A percentile compares a stretch with the other conserved stretches of the same genome.
Evolutionary conservation across 2,797 vertebrate genomes (phyloP).

Genomic region (Coccyzus lansbergi): DNA sequence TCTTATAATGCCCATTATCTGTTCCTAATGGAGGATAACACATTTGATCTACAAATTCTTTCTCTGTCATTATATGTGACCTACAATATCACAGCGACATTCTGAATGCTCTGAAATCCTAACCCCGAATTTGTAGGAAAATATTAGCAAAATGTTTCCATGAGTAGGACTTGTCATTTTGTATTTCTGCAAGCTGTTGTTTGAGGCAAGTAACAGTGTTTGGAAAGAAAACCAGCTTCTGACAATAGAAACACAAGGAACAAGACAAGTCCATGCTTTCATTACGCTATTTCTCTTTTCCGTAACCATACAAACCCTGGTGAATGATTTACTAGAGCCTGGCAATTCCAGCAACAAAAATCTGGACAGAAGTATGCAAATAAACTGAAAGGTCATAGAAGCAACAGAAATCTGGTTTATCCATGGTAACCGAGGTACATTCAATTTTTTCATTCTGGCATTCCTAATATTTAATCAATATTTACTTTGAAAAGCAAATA

Average conservation of each 20-base stretch:
- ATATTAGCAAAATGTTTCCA: neutral
- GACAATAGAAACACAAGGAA: neutral
- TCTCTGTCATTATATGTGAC: neutral
- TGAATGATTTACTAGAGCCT: neutral
- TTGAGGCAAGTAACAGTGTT: neutral
- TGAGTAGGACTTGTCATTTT: neutral
- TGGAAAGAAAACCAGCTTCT: conserved; percentile 24
- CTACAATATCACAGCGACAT: neutral
- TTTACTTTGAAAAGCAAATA: neutral
- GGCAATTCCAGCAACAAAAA: neutral
- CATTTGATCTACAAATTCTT: neutral
- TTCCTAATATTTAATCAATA: neutral
- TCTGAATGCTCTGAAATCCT: neutral
- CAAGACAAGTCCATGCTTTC: neutral
- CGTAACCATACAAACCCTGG: neutral
- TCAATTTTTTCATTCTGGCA: neutral
- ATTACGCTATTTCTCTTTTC: neutral
- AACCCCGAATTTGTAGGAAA: neutral
- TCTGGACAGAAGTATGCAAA: neutral
- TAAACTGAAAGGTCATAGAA: neutral
- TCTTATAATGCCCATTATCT: neutral
- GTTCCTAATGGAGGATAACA: neutral
- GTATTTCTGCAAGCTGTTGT: conserved; percentile 9
- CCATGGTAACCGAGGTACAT: neutral
- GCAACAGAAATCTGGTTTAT: neutral